Percentiles rank a stretch among this genome's conserved stretches.
These are phyloP conservation scores for Piezodorus guildinii DNA, from an alignment of 1,140 invertebrate genomes.

Conservation along the genomic window DNA sequence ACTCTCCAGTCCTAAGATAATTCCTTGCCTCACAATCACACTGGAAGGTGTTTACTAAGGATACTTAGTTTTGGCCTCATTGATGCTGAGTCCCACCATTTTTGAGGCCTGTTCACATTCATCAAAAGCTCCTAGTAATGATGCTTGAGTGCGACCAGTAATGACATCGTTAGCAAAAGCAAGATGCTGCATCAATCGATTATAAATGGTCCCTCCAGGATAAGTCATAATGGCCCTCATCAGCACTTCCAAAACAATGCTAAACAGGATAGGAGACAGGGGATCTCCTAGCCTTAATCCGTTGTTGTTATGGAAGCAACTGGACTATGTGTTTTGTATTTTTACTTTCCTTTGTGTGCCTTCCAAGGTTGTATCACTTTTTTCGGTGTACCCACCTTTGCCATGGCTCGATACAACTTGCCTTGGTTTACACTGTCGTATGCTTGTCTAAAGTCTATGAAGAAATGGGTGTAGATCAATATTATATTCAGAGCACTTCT, in stretches of 20 bases:
- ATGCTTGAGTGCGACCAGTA: background rate
- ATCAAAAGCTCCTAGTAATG: background rate
- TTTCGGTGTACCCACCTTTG: background rate
- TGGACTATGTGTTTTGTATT: background rate
- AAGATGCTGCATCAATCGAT: background rate
- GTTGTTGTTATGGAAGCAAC: background rate
- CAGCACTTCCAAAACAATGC: too few relatives aligned
- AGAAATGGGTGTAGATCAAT: background rate
- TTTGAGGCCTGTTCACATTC: background rate
- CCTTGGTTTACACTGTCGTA: background rate
- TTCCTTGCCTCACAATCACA: background rate
- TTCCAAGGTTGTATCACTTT: background rate
- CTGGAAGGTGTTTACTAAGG: background rate
- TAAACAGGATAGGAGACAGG: background rate
- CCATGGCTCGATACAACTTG: background rate
- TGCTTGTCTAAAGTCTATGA: background rate
- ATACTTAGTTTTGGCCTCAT: background rate
- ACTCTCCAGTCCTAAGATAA: background rate
- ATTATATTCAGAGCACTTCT: background rate
- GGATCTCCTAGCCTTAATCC: background rate
- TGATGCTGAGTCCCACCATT: background rate
- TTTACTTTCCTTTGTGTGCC: background rate
- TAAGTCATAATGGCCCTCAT: too few relatives aligned
- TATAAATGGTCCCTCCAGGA: background rate
- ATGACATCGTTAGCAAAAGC: background rate